Base-by-base conservation (phyloP, 2,888 invertebrate species). In the Chymomyza fuscimana region DNA sequence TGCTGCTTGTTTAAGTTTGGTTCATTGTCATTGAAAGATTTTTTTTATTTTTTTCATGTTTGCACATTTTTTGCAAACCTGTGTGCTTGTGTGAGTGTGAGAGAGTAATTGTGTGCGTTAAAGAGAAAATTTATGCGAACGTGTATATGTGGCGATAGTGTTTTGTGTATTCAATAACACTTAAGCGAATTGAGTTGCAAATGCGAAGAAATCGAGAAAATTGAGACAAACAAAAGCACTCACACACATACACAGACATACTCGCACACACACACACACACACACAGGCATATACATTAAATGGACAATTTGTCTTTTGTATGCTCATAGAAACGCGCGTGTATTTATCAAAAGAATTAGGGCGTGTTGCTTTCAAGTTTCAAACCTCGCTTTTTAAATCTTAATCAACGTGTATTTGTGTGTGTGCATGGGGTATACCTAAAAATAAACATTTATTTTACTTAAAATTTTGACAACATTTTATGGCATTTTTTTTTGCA, bases 271-370 rank as follows among this genome's bases (percentile, higher is more conserved):
- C 67, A 22, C 67, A 29, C 50, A 46, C n/a, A 62, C 29, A 51
- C 52, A 5, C 32, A 16, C 51, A 10, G 15, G 19, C 25, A 15
- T 25, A 67, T 54, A 25, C 25, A 61, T 70, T 67, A 52, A 19
- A 54, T 67, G 69, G 79, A 7, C 60, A 87, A 83, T 86, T 83
- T 70, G 83, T 76, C 83, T 83, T 86, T 87, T 86, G 86, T 79
- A 67, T 70, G 73, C 56, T 40, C 50, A 63, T 60, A 69, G 16
- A 36, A 19, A 59, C 60, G 63, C 51, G 72, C 63, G 72, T 58
- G 54, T 19, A 7, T 32, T 46, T 51, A 40, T 80, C 59, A 74
- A 71, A 68, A 46, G 67, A 81, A 85, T 77, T 86, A 68, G 86
- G 76, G 74, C 77, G 78, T 72, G 73, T 68, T 64, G 70, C 73